Conservation (phyloP, 2,113 vertebrate species). For the Gymnogyps californianus region DNA sequence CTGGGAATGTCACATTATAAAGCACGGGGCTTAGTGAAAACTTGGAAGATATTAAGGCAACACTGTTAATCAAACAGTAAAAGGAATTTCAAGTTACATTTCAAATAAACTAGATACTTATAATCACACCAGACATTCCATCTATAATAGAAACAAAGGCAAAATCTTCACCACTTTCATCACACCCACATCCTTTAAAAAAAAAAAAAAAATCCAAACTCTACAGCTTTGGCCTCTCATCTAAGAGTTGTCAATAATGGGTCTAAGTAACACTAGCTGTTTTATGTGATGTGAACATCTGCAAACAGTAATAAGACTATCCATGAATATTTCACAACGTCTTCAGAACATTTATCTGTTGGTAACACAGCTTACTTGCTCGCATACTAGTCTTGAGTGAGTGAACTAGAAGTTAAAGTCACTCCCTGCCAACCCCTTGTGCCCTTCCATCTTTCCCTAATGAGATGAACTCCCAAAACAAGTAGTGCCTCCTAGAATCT, state of each 20-base stretch:
- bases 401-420: not conserved
- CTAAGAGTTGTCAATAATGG: not conserved
- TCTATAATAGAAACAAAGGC: not conserved
- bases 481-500: fast-evolving
- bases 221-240: not conserved
- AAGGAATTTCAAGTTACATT: slow-evolving; percentile 7
- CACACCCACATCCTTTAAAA: not conserved
- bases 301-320: not conserved
- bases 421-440: fast-evolving
- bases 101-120: not conserved
- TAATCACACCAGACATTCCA: slow-evolving; percentile 11
- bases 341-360: not conserved
- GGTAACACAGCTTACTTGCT: not conserved
- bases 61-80: slow-evolving; percentile 41
- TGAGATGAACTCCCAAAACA: not conserved
- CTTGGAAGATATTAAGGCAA: slow-evolving; percentile 19
- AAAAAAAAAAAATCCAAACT: not conserved
- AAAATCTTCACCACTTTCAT: not conserved
- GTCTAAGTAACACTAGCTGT: not conserved
- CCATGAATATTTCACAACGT: not conserved
- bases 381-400: not conserved
- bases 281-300: not conserved
- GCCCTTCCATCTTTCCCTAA: not conserved
- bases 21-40: not conserved
- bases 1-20: slow-evolving; percentile 36